Percentiles rank a stretch among this genome's conserved stretches.
These are phyloP conservation scores for Phaethon lepturus DNA, from an alignment of 2,113 vertebrate species.

Conservation along the genomic window DNA sequence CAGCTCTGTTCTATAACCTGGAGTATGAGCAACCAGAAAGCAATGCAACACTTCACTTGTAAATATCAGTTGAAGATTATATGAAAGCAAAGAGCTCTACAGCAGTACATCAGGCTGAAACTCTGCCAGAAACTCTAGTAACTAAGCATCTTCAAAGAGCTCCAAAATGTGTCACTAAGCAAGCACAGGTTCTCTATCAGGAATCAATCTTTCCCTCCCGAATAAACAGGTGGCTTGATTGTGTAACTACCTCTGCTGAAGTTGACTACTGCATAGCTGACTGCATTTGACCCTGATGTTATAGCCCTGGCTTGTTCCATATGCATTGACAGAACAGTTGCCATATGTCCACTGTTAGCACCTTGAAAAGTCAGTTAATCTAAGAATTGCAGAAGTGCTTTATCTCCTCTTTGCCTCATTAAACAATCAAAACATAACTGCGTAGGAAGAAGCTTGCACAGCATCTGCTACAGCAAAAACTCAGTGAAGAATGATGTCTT, in stretches of 20 bases:
- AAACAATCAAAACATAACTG: constrained; percentile 62
- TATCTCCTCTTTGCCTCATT: constrained; percentile 66
- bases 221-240: constrained; percentile 49
- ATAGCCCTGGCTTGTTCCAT: constrained; percentile 49
- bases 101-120: constrained; percentile 7
- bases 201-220: neutral
- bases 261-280: constrained; percentile 32
- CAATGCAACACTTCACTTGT: neutral
- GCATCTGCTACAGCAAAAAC: constrained; percentile 41
- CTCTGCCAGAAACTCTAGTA: constrained; percentile 43
- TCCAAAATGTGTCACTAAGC: constrained; percentile 44
- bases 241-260: constrained; percentile 27
- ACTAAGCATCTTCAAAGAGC: constrained; percentile 56
- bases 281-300: constrained; percentile 63
- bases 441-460: constrained; percentile 31
- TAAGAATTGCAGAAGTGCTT: constrained; percentile 66
- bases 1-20: neutral
- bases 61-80: neutral
- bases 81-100: constrained; percentile 20
- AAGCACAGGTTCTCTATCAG: constrained; percentile 32
- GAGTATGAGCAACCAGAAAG: neutral
- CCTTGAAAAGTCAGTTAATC: constrained; percentile 55
- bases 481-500: neutral
- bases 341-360: constrained; percentile 56
- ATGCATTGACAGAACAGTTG: constrained; percentile 12